Percentiles rank a stretch among this genome's conserved stretches.
Conservation (phyloP, 2,888 invertebrate species). For the Eustalomyia histrio region DNA sequence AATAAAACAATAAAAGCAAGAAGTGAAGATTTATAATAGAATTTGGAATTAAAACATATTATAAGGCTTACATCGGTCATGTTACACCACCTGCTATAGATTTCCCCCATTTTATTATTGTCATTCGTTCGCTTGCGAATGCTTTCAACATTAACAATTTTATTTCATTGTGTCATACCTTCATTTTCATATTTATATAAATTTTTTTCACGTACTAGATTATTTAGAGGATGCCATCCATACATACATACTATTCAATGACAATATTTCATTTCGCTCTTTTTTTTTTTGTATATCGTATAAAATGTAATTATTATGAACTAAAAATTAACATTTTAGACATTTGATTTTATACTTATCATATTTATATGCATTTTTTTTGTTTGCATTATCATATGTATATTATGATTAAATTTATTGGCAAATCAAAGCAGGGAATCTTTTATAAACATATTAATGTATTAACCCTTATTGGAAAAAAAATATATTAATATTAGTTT, state of each 20-base stretch:
- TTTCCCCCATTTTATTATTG: slow-evolving; percentile 5
- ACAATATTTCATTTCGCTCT: slow-evolving; percentile 10
- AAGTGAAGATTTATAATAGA: too few species aligned
- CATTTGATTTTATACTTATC: slow-evolving; percentile 38
- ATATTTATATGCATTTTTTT: neutral
- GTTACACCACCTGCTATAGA: neutral
- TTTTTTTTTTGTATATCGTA: neutral
- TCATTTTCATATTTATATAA: slow-evolving; percentile 34
- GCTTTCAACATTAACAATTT: slow-evolving; percentile 26
- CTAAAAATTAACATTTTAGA: slow-evolving; percentile 54
- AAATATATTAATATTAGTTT: too few species aligned
- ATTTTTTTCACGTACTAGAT: slow-evolving; percentile 7
- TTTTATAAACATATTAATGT: too few species aligned
- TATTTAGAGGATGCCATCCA: slow-evolving; percentile 24
- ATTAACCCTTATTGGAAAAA: too few species aligned
- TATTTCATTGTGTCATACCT: slow-evolving; percentile 31
- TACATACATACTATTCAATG: slow-evolving; percentile 10
- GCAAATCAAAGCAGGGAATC: neutral
- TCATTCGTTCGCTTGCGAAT: slow-evolving; percentile 26
- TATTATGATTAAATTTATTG: neutral
- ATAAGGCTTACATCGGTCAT: neutral
- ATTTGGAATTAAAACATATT: too few species aligned
- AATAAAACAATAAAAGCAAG: too few species aligned
- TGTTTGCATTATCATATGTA: neutral
- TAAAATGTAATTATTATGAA: slow-evolving; percentile 37